Percentiles rank a stretch among this genome's conserved stretches.
phyloP scores from a whole-genome alignment of 2,888 invertebrate genomes.

The Hartigia nigra region DNA sequence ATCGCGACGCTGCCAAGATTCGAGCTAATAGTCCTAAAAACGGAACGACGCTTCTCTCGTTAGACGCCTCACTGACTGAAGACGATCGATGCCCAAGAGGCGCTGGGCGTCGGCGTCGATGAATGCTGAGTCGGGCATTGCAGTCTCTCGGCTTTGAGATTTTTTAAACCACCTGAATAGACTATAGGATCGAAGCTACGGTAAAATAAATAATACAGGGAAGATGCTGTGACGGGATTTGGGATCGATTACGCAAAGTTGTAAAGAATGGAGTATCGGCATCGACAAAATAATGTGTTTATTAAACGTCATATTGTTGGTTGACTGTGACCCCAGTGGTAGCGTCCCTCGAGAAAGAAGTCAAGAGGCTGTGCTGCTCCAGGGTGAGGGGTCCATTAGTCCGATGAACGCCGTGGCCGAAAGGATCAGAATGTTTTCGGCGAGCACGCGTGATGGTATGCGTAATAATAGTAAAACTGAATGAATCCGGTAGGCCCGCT shows the following conservation, averaged over 20 bases:
- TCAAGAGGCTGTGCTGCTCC: background rate
- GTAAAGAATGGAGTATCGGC: background rate
- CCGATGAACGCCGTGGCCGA: background rate
- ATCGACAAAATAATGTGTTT: background rate
- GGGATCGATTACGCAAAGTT: background rate
- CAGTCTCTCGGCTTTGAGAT: background rate
- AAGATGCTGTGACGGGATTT: background rate
- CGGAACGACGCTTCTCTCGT: slow-evolving; percentile 14
- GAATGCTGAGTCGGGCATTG: background rate
- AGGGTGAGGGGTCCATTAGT: background rate
- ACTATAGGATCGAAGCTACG: background rate
- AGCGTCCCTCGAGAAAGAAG: background rate
- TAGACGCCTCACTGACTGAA: background rate
- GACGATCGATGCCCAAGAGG: background rate
- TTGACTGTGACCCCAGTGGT: background rate
- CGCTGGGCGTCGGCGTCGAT: background rate
- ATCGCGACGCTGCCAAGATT: slow-evolving; percentile 27
- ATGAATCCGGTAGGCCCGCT: slow-evolving; percentile 41
- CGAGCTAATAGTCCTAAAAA: slow-evolving; percentile 61
- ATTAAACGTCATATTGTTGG: background rate
- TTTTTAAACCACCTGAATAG: background rate
- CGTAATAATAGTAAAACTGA: slow-evolving; percentile 62
- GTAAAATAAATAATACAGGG: background rate
- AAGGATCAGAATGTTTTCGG: background rate
- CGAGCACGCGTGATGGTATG: slow-evolving; percentile 55